These are phyloP conservation scores for Macrobrachium nipponense DNA, from an alignment of 1,140 invertebrate genomes.

Conservation along the genomic window DNA sequence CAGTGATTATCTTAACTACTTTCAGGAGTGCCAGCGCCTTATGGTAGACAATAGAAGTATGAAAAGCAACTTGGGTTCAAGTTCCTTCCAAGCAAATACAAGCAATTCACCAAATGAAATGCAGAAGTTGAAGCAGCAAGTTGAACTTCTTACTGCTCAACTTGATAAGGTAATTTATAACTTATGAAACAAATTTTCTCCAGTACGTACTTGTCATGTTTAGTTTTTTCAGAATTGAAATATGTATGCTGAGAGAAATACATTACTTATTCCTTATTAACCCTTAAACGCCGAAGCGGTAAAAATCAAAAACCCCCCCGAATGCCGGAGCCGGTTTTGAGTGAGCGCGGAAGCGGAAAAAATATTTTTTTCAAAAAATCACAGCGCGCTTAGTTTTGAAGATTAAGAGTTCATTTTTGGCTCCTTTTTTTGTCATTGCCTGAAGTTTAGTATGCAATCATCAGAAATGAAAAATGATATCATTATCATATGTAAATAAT, in stretches of 20 bases:
- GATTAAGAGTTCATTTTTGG: too few relatives aligned
- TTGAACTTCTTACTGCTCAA: constrained; percentile 51
- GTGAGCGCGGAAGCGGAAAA: too few relatives aligned
- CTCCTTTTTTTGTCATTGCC: too few relatives aligned
- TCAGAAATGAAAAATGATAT: too few relatives aligned
- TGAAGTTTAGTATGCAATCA: too few relatives aligned
- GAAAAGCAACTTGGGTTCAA: constrained; percentile 33
- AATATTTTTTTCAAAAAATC: too few relatives aligned
- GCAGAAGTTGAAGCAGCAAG: constrained; percentile 41
- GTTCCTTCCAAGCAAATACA: not conserved
- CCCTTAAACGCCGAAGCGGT: too few relatives aligned
- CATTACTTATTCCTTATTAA: too few relatives aligned
- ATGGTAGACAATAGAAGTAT: constrained; percentile 39
- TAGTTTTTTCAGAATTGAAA: not conserved
- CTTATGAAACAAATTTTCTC: not conserved
- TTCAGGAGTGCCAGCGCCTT: constrained; percentile 35
- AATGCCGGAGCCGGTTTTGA: too few relatives aligned
- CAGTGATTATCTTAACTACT: not conserved
- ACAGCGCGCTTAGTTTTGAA: too few relatives aligned
- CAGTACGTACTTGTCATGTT: not conserved
- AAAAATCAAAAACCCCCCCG: too few relatives aligned
- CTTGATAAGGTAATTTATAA: constrained; percentile 25
- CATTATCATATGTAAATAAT: too few relatives aligned
- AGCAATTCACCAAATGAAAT: constrained; percentile 9
- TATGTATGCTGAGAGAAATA: not conserved